phyloP scores from a whole-genome alignment of 2,113 vertebrate species.

The Platysteira castanea region DNA sequence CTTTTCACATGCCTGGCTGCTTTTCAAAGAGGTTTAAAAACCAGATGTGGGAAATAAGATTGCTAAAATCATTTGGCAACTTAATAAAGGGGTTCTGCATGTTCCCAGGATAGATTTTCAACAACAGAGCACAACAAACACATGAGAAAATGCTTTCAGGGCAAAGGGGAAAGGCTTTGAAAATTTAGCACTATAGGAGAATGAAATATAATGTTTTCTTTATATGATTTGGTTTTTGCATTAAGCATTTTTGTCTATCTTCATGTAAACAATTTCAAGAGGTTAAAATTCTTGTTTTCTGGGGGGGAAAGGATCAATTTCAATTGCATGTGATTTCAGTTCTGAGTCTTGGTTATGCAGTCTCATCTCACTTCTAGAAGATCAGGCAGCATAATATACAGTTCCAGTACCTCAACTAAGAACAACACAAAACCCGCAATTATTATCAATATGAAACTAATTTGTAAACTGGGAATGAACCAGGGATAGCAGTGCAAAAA shows the following conservation, averaged over 20 bases:
- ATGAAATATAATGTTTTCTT: not conserved
- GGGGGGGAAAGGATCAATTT: not conserved
- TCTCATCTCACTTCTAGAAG: not conserved
- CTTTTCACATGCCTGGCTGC: constrained; percentile 3
- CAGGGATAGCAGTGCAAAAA: not conserved
- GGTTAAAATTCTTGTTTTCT: not conserved
- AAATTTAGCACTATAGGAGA: not conserved
- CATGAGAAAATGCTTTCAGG: constrained; percentile 25
- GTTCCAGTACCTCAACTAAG: not conserved
- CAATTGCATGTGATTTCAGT: not conserved
- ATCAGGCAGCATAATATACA: not conserved
- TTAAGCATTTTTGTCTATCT: not conserved
- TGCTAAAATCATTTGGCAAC: constrained; percentile 50
- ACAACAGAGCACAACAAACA: constrained; percentile 6
- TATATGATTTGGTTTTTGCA: not conserved
- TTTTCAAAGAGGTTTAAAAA: constrained; percentile 57
- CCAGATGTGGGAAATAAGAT: constrained; percentile 54
- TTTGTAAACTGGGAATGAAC: not conserved
- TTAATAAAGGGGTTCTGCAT: constrained; percentile 40
- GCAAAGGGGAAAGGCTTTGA: not conserved
- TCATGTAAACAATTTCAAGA: not conserved
- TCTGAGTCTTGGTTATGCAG: not conserved
- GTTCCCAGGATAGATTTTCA: constrained; percentile 25
- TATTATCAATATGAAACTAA: not conserved
- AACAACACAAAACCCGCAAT: not conserved